Conservation (phyloP, 2,888 invertebrate species). For the Gnatocerus cornutus region DNA sequence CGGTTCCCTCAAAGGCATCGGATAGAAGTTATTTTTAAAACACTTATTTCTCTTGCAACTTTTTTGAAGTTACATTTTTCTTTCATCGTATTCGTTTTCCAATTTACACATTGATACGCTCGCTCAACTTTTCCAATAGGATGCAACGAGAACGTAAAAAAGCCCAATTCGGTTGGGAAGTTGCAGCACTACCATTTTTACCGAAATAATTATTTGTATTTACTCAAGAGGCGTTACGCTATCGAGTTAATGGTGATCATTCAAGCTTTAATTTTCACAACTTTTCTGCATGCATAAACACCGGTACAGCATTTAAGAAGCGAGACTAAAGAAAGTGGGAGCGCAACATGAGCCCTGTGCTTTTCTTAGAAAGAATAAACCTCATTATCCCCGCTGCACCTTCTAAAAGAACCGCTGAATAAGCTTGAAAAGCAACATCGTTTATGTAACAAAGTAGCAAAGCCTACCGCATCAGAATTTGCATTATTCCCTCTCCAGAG, state of each 20-base stretch:
- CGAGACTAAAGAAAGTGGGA: conserved; percentile 42
- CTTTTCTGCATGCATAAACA: conserved; percentile 39
- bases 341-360: conserved; percentile 43
- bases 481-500: conserved; percentile 48
- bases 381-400: conserved; percentile 57
- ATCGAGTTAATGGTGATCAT: conserved; percentile 19
- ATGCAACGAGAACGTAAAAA: conserved; percentile 43
- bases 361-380: conserved; percentile 57
- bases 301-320: conserved; percentile 32
- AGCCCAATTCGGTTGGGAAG: conserved; percentile 16
- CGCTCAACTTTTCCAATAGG: conserved; percentile 51
- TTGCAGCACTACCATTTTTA: conserved; percentile 10
- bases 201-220: conserved; percentile 1
- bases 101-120: conserved; percentile 56
- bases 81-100: conserved; percentile 53
- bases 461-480: conserved; percentile 52
- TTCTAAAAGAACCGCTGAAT: conserved; percentile 57
- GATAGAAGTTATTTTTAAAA: conserved; percentile 47
- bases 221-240: conserved; percentile 5
- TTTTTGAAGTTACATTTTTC: conserved; percentile 55
- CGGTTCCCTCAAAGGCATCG: conserved; percentile 55
- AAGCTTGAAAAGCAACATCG: conserved; percentile 57
- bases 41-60: conserved; percentile 47
- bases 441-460: conserved; percentile 59
- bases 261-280: conserved; percentile 29